A percentile compares a stretch with the other conserved stretches of the same genome.
Evolutionary conservation across 2,113 vertebrate species (phyloP).

Genomic region (Psephotus haematonotus): DNA sequence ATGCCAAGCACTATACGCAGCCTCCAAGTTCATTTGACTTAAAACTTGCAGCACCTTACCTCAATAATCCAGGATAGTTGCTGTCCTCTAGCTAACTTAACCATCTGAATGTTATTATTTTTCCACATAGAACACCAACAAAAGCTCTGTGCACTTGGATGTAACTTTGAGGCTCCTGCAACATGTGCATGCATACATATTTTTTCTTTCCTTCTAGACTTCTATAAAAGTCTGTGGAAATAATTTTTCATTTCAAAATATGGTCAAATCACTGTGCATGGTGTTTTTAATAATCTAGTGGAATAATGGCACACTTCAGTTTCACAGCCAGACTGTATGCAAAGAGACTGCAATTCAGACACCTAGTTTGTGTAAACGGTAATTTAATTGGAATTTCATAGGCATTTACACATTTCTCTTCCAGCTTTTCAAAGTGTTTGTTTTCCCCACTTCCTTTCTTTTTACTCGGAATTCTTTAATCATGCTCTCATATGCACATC

Average conservation of each 20-base stretch:
- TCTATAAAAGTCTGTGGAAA: background rate
- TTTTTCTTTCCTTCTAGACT: background rate
- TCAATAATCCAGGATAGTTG: background rate
- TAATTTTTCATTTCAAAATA: background rate
- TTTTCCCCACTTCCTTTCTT: background rate
- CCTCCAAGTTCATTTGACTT: constrained; percentile 19
- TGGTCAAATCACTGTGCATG: background rate
- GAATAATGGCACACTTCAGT: background rate
- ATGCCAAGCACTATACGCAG: constrained; percentile 31
- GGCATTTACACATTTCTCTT: background rate
- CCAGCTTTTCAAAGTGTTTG: background rate
- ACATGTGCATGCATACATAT: accelerated
- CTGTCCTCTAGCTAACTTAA: background rate
- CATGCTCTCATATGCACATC: background rate
- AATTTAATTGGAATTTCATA: background rate
- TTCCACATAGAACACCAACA: background rate
- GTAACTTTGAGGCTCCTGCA: background rate
- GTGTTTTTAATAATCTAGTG: background rate
- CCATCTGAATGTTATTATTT: background rate
- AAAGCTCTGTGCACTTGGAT: background rate
- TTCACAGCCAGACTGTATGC: background rate
- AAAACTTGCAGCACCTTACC: background rate
- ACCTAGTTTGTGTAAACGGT: background rate
- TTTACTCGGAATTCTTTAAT: background rate
- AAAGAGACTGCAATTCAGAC: background rate